Conservation (phyloP, 30 jellyfish, hydroid and myxozoan species). For the Hydractinia echinata region DNA sequence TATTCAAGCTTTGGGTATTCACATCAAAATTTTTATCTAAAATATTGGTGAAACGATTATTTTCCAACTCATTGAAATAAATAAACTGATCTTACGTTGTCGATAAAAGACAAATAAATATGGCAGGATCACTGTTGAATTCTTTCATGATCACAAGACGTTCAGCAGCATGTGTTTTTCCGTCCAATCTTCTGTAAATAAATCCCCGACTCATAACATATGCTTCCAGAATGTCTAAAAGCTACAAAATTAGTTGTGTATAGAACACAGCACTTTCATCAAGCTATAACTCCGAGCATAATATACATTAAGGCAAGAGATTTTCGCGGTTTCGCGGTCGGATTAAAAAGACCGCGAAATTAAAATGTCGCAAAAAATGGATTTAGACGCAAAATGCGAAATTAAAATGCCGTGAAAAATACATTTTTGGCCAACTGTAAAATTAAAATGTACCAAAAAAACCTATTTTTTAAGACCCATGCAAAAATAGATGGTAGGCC, state of each 20-base stretch:
- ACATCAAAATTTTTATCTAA: neutral
- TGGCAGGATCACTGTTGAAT: constrained; percentile 50
- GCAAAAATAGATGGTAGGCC: too few relatives aligned
- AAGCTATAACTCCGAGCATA: too few relatives aligned
- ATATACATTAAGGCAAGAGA: too few relatives aligned
- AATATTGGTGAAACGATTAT: neutral
- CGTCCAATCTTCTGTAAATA: constrained; percentile 58
- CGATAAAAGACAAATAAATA: constrained; percentile 60
- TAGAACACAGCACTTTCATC: too few relatives aligned
- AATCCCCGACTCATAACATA: constrained; percentile 66
- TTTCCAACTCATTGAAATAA: neutral
- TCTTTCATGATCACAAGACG: constrained; percentile 49
- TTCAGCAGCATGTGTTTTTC: constrained; percentile 49
- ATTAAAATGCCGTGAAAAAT: too few relatives aligned
- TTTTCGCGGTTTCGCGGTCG: too few relatives aligned
- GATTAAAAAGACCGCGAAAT: too few relatives aligned
- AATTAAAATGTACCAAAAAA: too few relatives aligned
- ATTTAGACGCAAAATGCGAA: too few relatives aligned
- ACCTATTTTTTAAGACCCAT: too few relatives aligned
- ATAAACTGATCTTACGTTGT: constrained; percentile 47
- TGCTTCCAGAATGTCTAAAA: constrained; percentile 65
- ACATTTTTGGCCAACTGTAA: too few relatives aligned
- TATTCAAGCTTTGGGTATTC: neutral
- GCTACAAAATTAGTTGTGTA: constrained; percentile 20
- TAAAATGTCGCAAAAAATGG: too few relatives aligned